Percentiles rank a stretch among this genome's conserved stretches.
Conservation (phyloP, 2,113 vertebrate species). For the Tachycineta bicolor region DNA sequence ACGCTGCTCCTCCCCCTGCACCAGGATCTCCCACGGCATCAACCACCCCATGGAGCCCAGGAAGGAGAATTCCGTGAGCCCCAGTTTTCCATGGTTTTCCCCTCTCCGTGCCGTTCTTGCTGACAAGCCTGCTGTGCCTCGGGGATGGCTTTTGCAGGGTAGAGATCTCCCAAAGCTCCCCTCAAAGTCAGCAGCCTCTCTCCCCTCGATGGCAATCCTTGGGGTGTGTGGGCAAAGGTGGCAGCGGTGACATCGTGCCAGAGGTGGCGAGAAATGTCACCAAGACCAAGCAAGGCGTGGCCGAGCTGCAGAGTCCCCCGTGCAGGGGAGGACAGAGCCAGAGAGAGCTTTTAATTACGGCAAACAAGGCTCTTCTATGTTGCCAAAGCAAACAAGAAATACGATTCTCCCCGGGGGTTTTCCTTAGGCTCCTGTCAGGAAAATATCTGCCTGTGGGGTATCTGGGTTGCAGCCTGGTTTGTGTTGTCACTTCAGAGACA, state of each 20-base stretch:
- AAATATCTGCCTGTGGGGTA: not conserved
- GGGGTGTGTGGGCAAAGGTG: not conserved
- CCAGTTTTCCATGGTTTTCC: no score
- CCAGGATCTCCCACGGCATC: fast-evolving
- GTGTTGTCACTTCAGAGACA: not conserved
- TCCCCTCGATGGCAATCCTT: not conserved
- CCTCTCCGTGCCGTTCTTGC: fast-evolving
- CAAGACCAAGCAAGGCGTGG: not conserved
- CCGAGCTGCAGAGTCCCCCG: fast-evolving
- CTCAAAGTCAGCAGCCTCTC: not conserved
- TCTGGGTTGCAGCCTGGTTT: not conserved
- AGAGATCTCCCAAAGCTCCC: not conserved
- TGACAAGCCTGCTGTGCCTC: not conserved
- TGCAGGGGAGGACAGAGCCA: not conserved
- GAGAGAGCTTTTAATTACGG: not conserved
- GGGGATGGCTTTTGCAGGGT: not conserved
- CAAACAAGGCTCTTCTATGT: not conserved
- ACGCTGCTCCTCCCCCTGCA: fast-evolving
- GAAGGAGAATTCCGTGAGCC: not conserved
- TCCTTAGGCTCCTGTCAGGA: not conserved
- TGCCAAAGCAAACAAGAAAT: not conserved
- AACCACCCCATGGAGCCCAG: fast-evolving
- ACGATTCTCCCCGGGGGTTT: not conserved
- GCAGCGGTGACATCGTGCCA: not conserved
- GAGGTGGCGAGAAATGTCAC: not conserved